These are phyloP conservation scores for Meles meles DNA, from an alignment of 2,113 vertebrate genomes.

Conservation along the genomic window DNA sequence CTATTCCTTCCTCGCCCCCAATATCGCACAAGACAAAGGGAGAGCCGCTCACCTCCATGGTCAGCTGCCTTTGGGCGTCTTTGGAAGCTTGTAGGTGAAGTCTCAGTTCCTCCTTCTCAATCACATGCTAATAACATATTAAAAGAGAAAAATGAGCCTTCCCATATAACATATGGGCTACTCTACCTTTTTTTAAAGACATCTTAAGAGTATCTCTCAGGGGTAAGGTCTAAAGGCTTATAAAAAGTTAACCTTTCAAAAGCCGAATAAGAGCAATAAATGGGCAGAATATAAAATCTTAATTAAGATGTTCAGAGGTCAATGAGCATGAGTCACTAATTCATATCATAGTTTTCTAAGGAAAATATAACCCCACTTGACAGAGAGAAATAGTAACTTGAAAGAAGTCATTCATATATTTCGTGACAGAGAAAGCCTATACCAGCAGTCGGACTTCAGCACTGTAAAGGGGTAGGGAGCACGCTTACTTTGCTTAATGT, in stretches of 20 bases:
- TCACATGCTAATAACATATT: constrained; percentile 86
- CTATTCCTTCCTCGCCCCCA: background rate
- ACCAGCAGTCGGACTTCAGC: background rate
- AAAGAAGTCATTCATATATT: background rate
- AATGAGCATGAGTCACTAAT: background rate
- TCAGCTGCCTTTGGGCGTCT: constrained; percentile 96
- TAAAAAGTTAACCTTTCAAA: background rate
- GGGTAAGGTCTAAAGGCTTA: background rate
- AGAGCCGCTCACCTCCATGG: constrained; percentile 88
- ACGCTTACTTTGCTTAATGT: background rate
- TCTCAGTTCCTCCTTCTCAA: constrained; percentile 97
- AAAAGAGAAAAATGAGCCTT: constrained; percentile 37
- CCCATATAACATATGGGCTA: background rate
- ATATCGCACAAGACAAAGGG: background rate
- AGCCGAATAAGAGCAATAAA: background rate
- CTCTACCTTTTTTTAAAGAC: background rate
- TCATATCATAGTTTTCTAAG: background rate
- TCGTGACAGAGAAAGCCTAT: background rate
- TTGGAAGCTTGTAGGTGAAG: constrained; percentile 97
- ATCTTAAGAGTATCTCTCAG: background rate
- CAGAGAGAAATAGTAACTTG: background rate
- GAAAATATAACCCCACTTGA: background rate
- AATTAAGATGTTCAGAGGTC: background rate
- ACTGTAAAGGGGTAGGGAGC: background rate
- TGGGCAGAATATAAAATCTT: constrained; percentile 4